phyloP scores from a whole-genome alignment of 2,113 vertebrate species.

The Arvicanthis niloticus region DNA sequence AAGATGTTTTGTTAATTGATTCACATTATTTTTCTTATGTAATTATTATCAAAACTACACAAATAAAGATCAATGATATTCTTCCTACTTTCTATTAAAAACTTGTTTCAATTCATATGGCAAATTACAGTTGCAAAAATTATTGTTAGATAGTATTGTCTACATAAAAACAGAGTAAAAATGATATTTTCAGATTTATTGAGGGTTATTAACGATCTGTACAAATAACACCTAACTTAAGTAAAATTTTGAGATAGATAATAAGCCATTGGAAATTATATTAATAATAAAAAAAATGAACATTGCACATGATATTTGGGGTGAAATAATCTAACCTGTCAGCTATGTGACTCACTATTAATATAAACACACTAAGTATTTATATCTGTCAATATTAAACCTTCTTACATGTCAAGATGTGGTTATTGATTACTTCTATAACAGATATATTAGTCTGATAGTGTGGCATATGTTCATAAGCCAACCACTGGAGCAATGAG shows the following conservation, averaged over 20 bases:
- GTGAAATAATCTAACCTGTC: background rate
- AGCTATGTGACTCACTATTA: background rate
- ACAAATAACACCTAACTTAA: background rate
- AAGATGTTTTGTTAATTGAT: background rate
- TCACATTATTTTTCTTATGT: background rate
- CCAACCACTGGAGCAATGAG: background rate
- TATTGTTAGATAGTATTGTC: background rate
- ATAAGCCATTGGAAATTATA: background rate
- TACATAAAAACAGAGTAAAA: background rate
- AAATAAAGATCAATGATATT: background rate
- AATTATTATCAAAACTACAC: background rate
- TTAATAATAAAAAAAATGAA: background rate
- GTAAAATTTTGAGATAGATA: background rate
- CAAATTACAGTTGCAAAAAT: background rate
- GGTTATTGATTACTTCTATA: background rate
- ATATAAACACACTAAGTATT: background rate
- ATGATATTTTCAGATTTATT: background rate
- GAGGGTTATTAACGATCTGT: background rate
- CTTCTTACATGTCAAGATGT: background rate
- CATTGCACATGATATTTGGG: background rate
- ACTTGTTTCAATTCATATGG: background rate
- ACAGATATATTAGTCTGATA: background rate
- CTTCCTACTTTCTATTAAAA: background rate
- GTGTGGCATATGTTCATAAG: background rate
- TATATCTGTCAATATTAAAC: background rate